Percentiles rank a stretch among this genome's conserved stretches.
phyloP scores from a whole-genome alignment of 2,888 invertebrate genomes.

The Lochmaea crataegi region DNA sequence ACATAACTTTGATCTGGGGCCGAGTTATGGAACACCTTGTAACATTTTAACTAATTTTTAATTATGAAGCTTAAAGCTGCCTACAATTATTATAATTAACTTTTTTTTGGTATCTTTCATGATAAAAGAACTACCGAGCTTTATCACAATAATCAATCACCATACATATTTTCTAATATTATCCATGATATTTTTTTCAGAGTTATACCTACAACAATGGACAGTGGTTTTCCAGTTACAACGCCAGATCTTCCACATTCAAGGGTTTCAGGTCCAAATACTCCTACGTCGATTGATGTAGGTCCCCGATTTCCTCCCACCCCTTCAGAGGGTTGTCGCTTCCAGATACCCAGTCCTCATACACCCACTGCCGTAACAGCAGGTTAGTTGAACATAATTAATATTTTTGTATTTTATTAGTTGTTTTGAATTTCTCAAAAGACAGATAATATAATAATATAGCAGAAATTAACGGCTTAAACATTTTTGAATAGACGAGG shows the following conservation, averaged over 20 bases:
- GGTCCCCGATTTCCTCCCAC: conserved; percentile 64
- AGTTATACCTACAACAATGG: conserved; percentile 61
- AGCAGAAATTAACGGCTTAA: too few species aligned
- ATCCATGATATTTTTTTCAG: conserved; percentile 48
- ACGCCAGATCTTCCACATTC: conserved; percentile 60
- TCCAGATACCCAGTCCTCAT: conserved; percentile 68
- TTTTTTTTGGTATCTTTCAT: too few species aligned
- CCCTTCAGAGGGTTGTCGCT: conserved; percentile 64
- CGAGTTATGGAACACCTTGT: too few species aligned
- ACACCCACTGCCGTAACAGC: conserved; percentile 60
- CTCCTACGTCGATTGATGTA: conserved; percentile 67
- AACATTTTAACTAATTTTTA: too few species aligned
- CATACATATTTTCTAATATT: too few species aligned
- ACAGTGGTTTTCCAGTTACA: conserved; percentile 63
- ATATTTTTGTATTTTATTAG: conserved; percentile 8
- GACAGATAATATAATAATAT: too few species aligned
- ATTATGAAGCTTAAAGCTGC: too few species aligned
- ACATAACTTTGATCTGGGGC: too few species aligned
- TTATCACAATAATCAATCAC: too few species aligned
- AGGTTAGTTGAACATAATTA: conserved; percentile 43
- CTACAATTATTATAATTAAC: too few species aligned
- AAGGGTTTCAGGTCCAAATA: conserved; percentile 67
- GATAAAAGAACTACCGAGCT: too few species aligned
- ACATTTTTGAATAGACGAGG: too few species aligned
- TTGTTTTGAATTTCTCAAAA: neutral